Evolutionary conservation across 64 coral and sea anemone species (phyloP), one percentile per base, ranked within the genome.

Genomic region (Pocillopora verrucosa): DNA sequence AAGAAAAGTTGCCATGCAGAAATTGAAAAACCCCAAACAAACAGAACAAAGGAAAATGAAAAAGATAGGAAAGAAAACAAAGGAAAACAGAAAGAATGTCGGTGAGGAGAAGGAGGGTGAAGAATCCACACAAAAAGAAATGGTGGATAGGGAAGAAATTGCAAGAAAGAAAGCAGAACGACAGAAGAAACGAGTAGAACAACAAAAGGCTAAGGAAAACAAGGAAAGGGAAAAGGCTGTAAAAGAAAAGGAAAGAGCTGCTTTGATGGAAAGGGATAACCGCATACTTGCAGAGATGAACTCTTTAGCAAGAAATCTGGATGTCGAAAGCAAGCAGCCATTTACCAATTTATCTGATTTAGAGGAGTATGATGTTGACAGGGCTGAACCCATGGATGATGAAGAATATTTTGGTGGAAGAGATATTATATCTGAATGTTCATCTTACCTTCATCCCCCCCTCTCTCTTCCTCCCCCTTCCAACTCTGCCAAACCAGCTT

Each of bases 221-320:
- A 73, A 73, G 70, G 70, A 25, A 73, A 73, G n/a, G 20, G 76
- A 78, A 78, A 78, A 76, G 15, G 74, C 74, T 7, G 35, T 9
- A 76, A 76, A 76, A 76, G 74, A 76, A 16, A 73, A 26, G 16
- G 74, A 76, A 45, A 76, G 74, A 78, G 56, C 76, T 17, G 76
- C 51, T 14, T 20, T 78, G 4, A 78, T 0, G 10, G 76, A 78
- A 58, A 58, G 56, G 4, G 76, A 78, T 19, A 78, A 78, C 20
- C 2, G 56, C 20, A 56, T 78, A 20, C 9, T 78, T 4, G 4
- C 16, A 7, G 2, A 57, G n/a, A 78, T 78, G 76, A 59, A n/a
- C 19, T 58, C 16, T 5, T 59, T 59, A 9, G 77, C 77, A 59
- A 7, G 19, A 13, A 45, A 51, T 20, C 3, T 19, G 2, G 11